Evolutionary conservation across 2,888 invertebrate genomes (phyloP), one percentile per base, ranked within the genome.

Genomic region (Crepidodera aurea): DNA sequence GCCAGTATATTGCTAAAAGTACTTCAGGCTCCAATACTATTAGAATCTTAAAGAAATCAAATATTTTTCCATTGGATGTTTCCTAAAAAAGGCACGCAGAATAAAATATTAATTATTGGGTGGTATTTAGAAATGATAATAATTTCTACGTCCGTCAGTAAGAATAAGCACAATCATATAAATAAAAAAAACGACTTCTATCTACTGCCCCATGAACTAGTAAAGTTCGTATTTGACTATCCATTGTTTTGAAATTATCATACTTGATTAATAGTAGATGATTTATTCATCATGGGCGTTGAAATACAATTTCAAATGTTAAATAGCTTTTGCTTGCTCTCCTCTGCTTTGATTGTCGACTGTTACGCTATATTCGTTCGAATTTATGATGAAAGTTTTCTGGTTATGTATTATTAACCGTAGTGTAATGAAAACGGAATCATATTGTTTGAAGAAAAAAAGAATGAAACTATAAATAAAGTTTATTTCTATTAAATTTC

Each of bases 191-290:
- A n/a, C n/a, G n/a, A n/a, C n/a, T 32, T 32, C 32, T 10, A 10
- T 32, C 32, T 32, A 7, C 32, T n/a, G 34, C 34, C 13, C 12
- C 2, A 34, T 6, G 34, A 34, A 34, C 34, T 34, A 34, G 34
- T 34, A 34, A 13, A 34, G 25, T 12, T 16, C 22, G 48, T 48
- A 37, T 46, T 25, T n/a, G 27, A 50, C 37, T 44, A 40, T 48
- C 46, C 40, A 64, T 64, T 57, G 60, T 64, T 60, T 57, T n/a
- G 18, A 42, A 64, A 64, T 64, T 64, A 60, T 64, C 60, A 60
- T 64, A 64, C 48, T 53, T 58, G 60, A 64, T 64, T 64, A 56
- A 60, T 57, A 39, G 42, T 37, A 53, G 53, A 16, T 57, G 60
- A 53, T 60, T 60, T 40, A 60, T 60, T 60, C 64, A 54, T 60